phyloP scores from a whole-genome alignment of 92 coral and sea anemone genomes.

The Parazoanthus atlanticus region DNA sequence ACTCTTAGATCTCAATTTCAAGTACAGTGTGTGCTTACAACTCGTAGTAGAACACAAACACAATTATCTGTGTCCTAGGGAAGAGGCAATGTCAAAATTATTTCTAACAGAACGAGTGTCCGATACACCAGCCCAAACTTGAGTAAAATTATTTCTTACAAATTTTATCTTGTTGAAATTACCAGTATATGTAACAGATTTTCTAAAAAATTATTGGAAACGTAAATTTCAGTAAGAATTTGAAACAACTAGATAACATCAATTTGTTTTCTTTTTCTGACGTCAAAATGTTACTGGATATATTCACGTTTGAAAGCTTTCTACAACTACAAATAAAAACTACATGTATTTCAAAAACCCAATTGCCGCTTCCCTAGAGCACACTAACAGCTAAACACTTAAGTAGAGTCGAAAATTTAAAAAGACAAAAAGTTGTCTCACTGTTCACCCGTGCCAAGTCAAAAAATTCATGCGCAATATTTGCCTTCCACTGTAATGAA shows the following conservation, averaged over 20 bases:
- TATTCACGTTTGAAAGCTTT: too few relatives aligned
- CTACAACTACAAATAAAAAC: background rate
- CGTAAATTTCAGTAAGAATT: too few relatives aligned
- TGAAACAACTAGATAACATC: too few relatives aligned
- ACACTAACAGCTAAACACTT: conserved; percentile 15
- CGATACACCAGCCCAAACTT: background rate
- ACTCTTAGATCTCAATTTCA: background rate
- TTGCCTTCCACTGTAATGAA: conserved; percentile 97
- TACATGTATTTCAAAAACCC: background rate
- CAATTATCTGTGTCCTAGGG: conserved; percentile 22
- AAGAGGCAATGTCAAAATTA: background rate
- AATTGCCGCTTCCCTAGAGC: conserved; percentile 21
- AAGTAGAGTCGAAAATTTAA: conserved; percentile 52
- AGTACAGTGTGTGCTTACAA: conserved; percentile 36
- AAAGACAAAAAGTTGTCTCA: conserved; percentile 90
- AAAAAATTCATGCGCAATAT: conserved; percentile 93
- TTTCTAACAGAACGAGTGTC: background rate
- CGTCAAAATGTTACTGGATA: background rate
- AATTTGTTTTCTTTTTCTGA: too few relatives aligned
- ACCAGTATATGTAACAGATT: background rate
- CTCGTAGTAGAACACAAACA: conserved; percentile 21
- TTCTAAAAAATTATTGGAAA: background rate
- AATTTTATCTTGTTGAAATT: too few relatives aligned
- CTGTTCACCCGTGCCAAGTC: conserved; percentile 89
- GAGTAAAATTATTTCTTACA: background rate